phyloP scores from a whole-genome alignment of 2,888 invertebrate genomes.

The Macrosoma leucophasiata region DNA sequence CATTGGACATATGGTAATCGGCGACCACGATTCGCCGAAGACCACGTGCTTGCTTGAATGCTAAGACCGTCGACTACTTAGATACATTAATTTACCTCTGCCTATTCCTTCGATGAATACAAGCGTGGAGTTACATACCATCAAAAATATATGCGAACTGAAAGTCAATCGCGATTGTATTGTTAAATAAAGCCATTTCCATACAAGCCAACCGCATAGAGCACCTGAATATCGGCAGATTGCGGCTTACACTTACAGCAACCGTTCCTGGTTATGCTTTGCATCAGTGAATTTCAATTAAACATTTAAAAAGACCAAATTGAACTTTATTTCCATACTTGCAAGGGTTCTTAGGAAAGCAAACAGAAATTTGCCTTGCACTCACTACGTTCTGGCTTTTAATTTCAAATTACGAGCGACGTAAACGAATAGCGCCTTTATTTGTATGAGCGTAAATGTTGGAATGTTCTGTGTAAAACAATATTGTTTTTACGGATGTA shows the following conservation, averaged over 20 bases:
- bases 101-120: too few relatives aligned
- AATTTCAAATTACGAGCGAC: constrained; percentile 21
- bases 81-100: too few relatives aligned
- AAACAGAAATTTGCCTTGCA: constrained; percentile 18
- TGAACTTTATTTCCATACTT: constrained; percentile 22
- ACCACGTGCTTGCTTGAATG: too few relatives aligned
- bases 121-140: too few relatives aligned
- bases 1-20: too few relatives aligned
- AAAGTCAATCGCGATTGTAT: too few relatives aligned
- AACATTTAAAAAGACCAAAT: constrained; percentile 21
- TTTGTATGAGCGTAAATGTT: too few relatives aligned
- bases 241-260: constrained; percentile 59
- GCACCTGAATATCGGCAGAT: constrained; percentile 67
- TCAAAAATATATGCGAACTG: too few relatives aligned
- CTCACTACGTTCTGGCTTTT: constrained; percentile 29
- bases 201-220: constrained; percentile 31
- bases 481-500: too few relatives aligned
- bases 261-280: constrained; percentile 44
- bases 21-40: too few relatives aligned
- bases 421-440: constrained; percentile 17
- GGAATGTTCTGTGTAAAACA: too few relatives aligned
- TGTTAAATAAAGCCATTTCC: constrained; percentile 42
- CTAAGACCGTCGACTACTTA: too few relatives aligned
- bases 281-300: constrained; percentile 28
- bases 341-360: constrained; percentile 23